Base-by-base conservation (phyloP, 2,113 vertebrate genomes). In the Pardalotus punctatus region DNA sequence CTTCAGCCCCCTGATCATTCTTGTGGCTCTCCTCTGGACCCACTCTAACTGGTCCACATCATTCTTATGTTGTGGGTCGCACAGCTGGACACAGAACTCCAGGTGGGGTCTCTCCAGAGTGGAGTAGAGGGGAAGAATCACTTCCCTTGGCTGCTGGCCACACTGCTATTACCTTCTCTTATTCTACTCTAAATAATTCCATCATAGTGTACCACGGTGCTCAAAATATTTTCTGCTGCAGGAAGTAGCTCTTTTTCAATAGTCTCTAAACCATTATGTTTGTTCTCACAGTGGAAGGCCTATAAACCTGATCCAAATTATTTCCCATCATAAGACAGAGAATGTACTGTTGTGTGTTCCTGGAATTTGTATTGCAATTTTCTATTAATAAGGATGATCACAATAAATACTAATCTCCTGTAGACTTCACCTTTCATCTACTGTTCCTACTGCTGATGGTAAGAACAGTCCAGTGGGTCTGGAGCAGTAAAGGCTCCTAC, bases 1-100 rank as follows among this genome's bases (percentile, higher is more conserved):
- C 2, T 83, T 51, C 66, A 87, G 0, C 14, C 23, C 11, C n/a
- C 36, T 61, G 47, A 53, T 58, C 1, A 5, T 57, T 45, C 81
- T 45, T 0, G 0, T 57, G 47, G 7, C 23, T 5, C 15, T 81
- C 3, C 35, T 71, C 33, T 66, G 40, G 5, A 61, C 33, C 7
- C 2, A 2, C 18, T 58, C 21, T 21, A 81, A 0, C 28, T 56
- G 8, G 3, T 56, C 10, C 14, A 17, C 4, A 4, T 33, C 11
- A 15, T 64, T 73, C 20, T 4, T 40, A 5, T 14, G 4, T 10
- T 60, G 24, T 18, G 38, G 22, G 4, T 29, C 1, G 10, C 0
- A 2, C 16, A 62, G n/a, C 3, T 45, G 48, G 28, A 38, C 1
- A 4, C 19, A 51, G 36, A 1, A 33, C 13, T 40, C 0, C 42